A percentile compares a stretch with the other conserved stretches of the same genome.
phyloP scores from a whole-genome alignment of 2,888 invertebrate species.

The Nycteola revayana region DNA sequence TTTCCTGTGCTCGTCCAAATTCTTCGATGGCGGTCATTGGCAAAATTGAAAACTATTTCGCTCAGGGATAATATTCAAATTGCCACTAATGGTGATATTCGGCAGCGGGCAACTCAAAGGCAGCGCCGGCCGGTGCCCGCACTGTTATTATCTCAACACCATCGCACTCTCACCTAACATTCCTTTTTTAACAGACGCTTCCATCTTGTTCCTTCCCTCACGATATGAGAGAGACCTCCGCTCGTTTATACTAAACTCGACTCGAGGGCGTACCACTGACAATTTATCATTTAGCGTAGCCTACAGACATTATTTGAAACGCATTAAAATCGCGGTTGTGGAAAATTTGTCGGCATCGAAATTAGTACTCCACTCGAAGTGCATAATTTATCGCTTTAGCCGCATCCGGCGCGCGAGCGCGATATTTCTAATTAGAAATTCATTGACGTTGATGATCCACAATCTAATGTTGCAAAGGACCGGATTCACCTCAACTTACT shows the following conservation, averaged over 20 bases:
- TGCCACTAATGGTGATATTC: slow-evolving; percentile 70
- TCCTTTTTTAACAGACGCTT: slow-evolving; percentile 74
- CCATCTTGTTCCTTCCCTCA: slow-evolving; percentile 60
- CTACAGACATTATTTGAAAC: slow-evolving; percentile 82
- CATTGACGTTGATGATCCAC: slow-evolving; percentile 61
- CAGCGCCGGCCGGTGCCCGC: slow-evolving; percentile 50
- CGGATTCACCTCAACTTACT: slow-evolving; percentile 7
- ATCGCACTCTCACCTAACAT: slow-evolving; percentile 74
- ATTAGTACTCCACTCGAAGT: slow-evolving; percentile 74
- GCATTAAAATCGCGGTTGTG: slow-evolving; percentile 79
- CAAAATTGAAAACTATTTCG: slow-evolving; percentile 59
- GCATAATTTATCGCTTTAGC: slow-evolving; percentile 77
- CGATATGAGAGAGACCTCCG: slow-evolving; percentile 52
- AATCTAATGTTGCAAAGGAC: slow-evolving; percentile 15
- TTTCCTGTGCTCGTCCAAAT: slow-evolving; percentile 9
- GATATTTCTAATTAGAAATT: slow-evolving; percentile 70
- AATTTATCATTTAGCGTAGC: slow-evolving; percentile 81
- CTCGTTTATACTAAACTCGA: slow-evolving; percentile 70
- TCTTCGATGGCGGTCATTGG: slow-evolving; percentile 31
- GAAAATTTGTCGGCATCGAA: slow-evolving; percentile 81
- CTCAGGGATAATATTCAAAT: slow-evolving; percentile 64
- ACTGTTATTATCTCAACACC: slow-evolving; percentile 82
- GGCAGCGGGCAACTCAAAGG: slow-evolving; percentile 71
- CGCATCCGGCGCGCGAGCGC: slow-evolving; percentile 63
- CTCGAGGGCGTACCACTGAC: slow-evolving; percentile 73